These are phyloP conservation scores for Euwallacea similis DNA, from an alignment of 1,140 invertebrate species.

Conservation along the genomic window DNA sequence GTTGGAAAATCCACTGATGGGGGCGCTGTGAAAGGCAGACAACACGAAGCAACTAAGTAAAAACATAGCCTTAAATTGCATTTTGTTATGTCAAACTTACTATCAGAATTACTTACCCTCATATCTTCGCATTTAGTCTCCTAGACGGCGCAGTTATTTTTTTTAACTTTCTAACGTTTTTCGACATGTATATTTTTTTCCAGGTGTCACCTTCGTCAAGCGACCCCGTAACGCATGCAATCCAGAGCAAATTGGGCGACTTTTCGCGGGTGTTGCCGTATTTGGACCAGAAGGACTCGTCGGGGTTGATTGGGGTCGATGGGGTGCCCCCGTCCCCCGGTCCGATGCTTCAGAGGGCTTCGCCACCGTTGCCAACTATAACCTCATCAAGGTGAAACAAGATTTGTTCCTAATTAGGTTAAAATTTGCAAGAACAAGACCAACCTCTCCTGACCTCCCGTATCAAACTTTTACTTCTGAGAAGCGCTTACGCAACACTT, in stretches of 20 bases:
- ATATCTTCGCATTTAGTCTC: no score
- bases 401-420: not conserved
- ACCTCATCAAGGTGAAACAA: not conserved
- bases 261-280: constrained; percentile 69
- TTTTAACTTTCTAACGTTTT: not conserved
- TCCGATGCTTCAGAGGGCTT: constrained; percentile 26
- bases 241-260: constrained; percentile 73
- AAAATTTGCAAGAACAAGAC: not conserved
- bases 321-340: constrained; percentile 67
- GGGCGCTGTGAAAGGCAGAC: no score
- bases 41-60: no score
- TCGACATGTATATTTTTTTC: not conserved
- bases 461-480: not conserved
- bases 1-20: no score
- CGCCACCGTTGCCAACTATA: constrained; percentile 16
- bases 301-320: constrained; percentile 74
- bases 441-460: not conserved
- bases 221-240: constrained; percentile 72
- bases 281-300: constrained; percentile 64
- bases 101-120: no score
- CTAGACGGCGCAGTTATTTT: no score
- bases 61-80: no score
- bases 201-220: constrained; percentile 69
- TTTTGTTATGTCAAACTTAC: no score
- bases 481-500: not conserved